Evolutionary conservation across 2,888 invertebrate species (phyloP), one percentile per base, ranked within the genome.

Genomic region (Lysandra coridon): DNA sequence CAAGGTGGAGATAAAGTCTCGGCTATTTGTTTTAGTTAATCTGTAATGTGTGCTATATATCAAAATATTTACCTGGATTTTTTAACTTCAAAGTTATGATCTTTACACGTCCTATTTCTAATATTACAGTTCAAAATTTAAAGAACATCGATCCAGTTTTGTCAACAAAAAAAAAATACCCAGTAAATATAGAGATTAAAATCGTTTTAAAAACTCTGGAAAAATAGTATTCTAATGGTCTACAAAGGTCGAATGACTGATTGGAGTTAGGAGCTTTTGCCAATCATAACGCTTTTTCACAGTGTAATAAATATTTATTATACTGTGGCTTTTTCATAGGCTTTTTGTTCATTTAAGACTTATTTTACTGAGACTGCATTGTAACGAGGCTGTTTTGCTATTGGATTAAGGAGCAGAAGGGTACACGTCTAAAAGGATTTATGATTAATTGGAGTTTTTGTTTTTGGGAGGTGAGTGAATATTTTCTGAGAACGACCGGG

Each of bases 11-110:
- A 62, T 62, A 62, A 64, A 30, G 64, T 64, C 23, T 64, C 64
- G 30, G 64, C 30, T 64, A 64, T 64, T 64, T 64, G 64, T 30
- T 64, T 64, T 64, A 64, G 64, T 64, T 64, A 12, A 64, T 64
- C 3, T 30, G 12, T 64, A 10, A 12, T 30, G 23, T 23, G 30
- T 64, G 64, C 30, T 12, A 64, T 64, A 64, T 30, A 64, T 64
- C 64, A 30, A 2, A 64, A 64, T 23, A 5, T 62, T 3, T 62
- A 64, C 30, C 64, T 64, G 64, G 2, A 12, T 12, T 12, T 64
- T 64, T 64, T 23, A 64, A 3, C 64, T 30, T 7, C 23, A 4
- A 30, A 10, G 62, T n/a, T 62, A 0, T 6, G 57, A 14, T 2
- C n/a, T n/a, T 62, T n/a, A 60, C 1, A 12, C 57, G 57, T 49